phyloP scores from a whole-genome alignment of 2,888 invertebrate species.

The Ochropleura plecta region DNA sequence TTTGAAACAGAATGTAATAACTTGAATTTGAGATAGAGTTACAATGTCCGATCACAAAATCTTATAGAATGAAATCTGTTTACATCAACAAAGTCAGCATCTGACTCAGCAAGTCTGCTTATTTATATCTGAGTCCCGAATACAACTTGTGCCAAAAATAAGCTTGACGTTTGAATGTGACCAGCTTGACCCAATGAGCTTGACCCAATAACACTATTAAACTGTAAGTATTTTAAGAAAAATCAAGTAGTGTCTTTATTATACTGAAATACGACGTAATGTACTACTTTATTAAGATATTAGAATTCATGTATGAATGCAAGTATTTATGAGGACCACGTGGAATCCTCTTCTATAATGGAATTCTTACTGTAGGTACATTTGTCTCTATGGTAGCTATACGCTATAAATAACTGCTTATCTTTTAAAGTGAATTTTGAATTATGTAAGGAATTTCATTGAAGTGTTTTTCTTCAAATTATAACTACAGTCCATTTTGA shows the following conservation, averaged over 20 bases:
- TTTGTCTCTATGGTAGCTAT: not conserved
- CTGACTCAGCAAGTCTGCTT: slow-evolving; percentile 2
- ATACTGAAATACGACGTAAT: slow-evolving; percentile 23
- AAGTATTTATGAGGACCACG: slow-evolving; percentile 33
- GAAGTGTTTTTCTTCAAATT: slow-evolving; percentile 1
- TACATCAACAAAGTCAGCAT: slow-evolving; percentile 36
- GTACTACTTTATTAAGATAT: slow-evolving; percentile 38
- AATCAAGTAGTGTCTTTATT: not conserved
- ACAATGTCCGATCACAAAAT: slow-evolving; percentile 20
- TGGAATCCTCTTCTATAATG: not conserved
- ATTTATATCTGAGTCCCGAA: slow-evolving; percentile 12
- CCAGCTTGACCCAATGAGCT: slow-evolving; percentile 4
- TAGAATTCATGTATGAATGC: slow-evolving; percentile 46
- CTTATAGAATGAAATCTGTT: slow-evolving; percentile 52
- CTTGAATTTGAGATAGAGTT: slow-evolving; percentile 12
- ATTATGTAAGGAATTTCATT: slow-evolving; percentile 3
- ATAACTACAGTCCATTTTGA: not conserved
- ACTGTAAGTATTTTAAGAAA: not conserved
- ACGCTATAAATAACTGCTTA: slow-evolving; percentile 10
- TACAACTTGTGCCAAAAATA: slow-evolving; percentile 36
- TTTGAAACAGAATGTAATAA: slow-evolving; percentile 3
- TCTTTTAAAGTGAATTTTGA: not conserved
- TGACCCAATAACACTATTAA: slow-evolving; percentile 15
- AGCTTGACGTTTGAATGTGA: slow-evolving; percentile 13
- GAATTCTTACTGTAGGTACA: too few relatives aligned